Evolutionary conservation across 2,797 vertebrate genomes (phyloP).

Genomic region (Hemitrygon akajei): DNA sequence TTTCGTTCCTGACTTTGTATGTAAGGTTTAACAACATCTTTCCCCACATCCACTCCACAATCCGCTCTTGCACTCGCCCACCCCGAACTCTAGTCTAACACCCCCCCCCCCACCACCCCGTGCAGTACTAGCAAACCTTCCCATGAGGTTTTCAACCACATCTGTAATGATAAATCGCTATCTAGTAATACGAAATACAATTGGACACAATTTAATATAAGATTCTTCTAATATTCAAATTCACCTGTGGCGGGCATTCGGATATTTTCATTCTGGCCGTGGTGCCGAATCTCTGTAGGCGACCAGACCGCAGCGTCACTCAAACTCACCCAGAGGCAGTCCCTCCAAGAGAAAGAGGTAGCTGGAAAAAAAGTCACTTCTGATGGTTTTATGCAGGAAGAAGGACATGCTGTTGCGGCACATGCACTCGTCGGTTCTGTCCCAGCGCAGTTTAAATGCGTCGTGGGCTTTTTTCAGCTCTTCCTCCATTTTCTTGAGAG

Average conservation of each 20-base stretch:
- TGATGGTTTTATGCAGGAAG: constrained; percentile 74
- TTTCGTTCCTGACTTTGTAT: too few relatives aligned
- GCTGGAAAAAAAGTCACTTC: constrained; percentile 87
- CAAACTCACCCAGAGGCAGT: constrained; percentile 78
- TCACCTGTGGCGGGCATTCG: neutral
- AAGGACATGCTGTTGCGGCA: constrained; percentile 91
- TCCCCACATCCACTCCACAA: too few relatives aligned
- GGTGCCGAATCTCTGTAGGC: neutral
- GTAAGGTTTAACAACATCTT: too few relatives aligned
- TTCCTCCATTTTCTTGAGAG: neutral
- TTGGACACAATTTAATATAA: neutral
- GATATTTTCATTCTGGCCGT: neutral
- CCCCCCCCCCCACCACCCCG: too few relatives aligned
- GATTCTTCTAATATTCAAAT: neutral
- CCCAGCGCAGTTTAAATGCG: constrained; percentile 78
- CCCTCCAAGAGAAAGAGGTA: constrained; percentile 87
- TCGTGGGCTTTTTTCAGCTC: constrained; percentile 70
- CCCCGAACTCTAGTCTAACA: too few relatives aligned
- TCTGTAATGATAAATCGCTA: neutral
- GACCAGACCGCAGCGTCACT: neutral
- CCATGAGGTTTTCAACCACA: neutral
- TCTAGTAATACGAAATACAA: neutral
- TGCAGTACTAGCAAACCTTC: too few relatives aligned
- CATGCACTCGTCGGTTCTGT: constrained; percentile 73
- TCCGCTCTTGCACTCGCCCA: too few relatives aligned